Conservation (phyloP, 1,140 invertebrate species). For the Portunus trituberculatus region DNA sequence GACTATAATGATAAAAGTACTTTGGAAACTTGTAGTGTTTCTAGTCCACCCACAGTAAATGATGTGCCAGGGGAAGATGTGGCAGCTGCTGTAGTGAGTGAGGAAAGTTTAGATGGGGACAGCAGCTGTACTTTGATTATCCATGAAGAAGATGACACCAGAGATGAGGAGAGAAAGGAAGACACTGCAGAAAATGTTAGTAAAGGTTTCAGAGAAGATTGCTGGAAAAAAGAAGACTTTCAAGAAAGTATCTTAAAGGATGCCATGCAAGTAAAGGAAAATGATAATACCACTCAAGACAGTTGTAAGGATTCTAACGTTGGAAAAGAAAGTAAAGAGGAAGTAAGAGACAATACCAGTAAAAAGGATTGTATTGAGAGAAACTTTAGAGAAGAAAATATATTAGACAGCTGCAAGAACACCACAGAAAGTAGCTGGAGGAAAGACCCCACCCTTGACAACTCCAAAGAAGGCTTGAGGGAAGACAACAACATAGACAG, state of each 20-base stretch:
- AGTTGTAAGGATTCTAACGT: neutral
- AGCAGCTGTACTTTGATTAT: constrained; percentile 70
- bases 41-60: neutral
- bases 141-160: constrained; percentile 60
- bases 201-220: neutral
- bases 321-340: neutral
- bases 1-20: neutral
- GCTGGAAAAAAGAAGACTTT: neutral
- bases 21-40: neutral
- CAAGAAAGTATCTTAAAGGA: neutral
- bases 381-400: neutral
- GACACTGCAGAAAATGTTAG: constrained; percentile 34
- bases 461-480: neutral
- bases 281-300: neutral
- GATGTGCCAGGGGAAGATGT: neutral
- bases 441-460: neutral
- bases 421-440: neutral
- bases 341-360: neutral
- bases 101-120: constrained; percentile 65
- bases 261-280: neutral
- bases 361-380: neutral
- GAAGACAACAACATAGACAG: neutral
- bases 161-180: neutral
- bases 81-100: constrained; percentile 52
- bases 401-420: neutral